Base-by-base conservation (phyloP, 2,797 vertebrate species). In the Dipus sagitta region DNA sequence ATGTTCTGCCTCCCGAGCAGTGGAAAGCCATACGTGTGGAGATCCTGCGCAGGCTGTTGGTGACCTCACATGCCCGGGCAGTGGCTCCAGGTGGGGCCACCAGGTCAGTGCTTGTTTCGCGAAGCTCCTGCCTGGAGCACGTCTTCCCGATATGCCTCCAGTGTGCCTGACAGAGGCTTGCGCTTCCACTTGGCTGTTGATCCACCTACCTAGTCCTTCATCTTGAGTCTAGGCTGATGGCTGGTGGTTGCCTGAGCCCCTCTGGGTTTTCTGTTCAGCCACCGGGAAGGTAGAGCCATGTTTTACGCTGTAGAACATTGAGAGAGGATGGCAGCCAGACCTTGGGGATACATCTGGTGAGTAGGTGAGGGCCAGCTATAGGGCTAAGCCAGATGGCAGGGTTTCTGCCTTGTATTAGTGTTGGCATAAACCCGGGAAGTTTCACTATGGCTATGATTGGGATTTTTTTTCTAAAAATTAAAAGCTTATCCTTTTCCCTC, bases 1-100 rank as follows among this genome's bases (percentile, higher is more conserved):
- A 99, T 97, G 97, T 99, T 96, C 98, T 98, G 21, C 98, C 99
- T 6, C 99, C 99, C 0, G 99, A 99, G 91, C 98, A 98, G 95
- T 99, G 99, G 99, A 98, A 98, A 96, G 95, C 95, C 95, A 98
- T 98, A 2, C 98, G 99, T 2, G 92, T 99, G 20, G 99, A 99
- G 96, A 98, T 99, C 97, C 98, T 99, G 64, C 98, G 98, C 58
- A 98, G 99, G 67, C 99, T 99, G 54, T 98, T 99, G 7, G 97
- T 99, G 90, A 98, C 98, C 21, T 98, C 99, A 85, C 99, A 99
- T 14, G 98, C 98, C 0, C 98, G 99, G 78, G 99, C 99, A 82
- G 98, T 99, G 96, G 98, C 99, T 11, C 98, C 99, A 5, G 98
- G 98, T 60, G 99, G 98, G 94, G 98, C 98, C 95, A 99, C 98